These are phyloP conservation scores for Edolisoma coerulescens DNA, from an alignment of 2,113 vertebrate genomes.

Conservation along the genomic window DNA sequence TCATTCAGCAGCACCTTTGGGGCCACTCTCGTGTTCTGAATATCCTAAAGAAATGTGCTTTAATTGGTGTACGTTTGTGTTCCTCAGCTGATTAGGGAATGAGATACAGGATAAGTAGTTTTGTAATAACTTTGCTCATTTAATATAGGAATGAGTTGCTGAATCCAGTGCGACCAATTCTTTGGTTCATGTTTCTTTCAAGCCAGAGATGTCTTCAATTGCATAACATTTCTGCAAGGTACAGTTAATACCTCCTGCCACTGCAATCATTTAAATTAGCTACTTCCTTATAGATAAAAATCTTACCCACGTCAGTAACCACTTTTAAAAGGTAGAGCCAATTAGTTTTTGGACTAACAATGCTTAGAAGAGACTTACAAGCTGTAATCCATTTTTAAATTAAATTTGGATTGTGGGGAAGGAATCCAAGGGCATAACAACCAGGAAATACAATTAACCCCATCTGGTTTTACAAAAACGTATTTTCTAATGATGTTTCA, in stretches of 20 bases:
- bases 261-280: conserved; percentile 19
- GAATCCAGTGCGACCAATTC: neutral
- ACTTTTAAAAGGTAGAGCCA: neutral
- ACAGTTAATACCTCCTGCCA: conserved; percentile 21
- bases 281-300: conserved; percentile 32
- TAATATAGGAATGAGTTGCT: neutral
- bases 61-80: neutral
- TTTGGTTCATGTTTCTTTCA: neutral
- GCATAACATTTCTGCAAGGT: conserved; percentile 24
- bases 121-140: neutral
- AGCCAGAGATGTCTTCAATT: neutral
- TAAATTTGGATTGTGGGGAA: neutral
- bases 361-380: neutral
- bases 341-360: conserved; percentile 7
- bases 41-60: neutral
- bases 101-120: neutral
- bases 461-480: neutral
- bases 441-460: neutral
- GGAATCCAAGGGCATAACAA: neutral
- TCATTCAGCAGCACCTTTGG: neutral
- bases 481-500: neutral
- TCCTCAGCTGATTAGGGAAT: neutral
- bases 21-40: neutral
- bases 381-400: neutral
- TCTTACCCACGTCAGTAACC: conserved; percentile 13